phyloP scores from a whole-genome alignment of 2,797 vertebrate genomes.

The Loris lydekkerianus region DNA sequence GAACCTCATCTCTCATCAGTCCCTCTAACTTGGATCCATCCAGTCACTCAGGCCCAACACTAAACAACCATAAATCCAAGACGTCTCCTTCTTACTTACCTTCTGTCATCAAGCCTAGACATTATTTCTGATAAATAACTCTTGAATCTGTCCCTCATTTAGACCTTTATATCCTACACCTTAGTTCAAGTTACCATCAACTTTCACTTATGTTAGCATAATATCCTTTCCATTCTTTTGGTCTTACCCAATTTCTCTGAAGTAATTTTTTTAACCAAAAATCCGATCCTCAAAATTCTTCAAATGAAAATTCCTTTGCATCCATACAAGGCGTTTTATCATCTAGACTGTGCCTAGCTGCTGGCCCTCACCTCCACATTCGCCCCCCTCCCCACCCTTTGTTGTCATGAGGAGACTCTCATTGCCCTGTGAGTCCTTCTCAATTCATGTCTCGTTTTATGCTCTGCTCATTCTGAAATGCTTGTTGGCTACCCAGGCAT shows the following conservation, averaged over 20 bases:
- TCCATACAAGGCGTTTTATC: neutral
- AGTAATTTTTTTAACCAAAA: slow-evolving; percentile 28
- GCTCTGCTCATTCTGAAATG: neutral
- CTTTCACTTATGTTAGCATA: neutral
- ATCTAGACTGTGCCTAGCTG: neutral
- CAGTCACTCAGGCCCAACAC: neutral
- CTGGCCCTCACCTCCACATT: neutral
- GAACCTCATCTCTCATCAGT: neutral
- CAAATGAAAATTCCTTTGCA: neutral
- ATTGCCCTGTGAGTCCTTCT: neutral
- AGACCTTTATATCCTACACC: neutral
- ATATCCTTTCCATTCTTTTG: neutral
- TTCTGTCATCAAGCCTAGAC: neutral
- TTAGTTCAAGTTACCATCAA: neutral
- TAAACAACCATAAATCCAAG: neutral
- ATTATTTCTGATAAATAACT: neutral
- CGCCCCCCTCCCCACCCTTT: neutral
- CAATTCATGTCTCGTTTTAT: neutral
- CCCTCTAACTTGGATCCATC: neutral
- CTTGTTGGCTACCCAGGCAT: neutral
- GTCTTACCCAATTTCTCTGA: neutral
- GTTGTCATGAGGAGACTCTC: neutral
- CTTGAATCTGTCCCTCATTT: neutral
- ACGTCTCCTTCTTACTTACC: neutral
- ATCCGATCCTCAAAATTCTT: neutral